Conservation (phyloP, 2,888 invertebrate species). For the Gandaritis pyraliata region DNA sequence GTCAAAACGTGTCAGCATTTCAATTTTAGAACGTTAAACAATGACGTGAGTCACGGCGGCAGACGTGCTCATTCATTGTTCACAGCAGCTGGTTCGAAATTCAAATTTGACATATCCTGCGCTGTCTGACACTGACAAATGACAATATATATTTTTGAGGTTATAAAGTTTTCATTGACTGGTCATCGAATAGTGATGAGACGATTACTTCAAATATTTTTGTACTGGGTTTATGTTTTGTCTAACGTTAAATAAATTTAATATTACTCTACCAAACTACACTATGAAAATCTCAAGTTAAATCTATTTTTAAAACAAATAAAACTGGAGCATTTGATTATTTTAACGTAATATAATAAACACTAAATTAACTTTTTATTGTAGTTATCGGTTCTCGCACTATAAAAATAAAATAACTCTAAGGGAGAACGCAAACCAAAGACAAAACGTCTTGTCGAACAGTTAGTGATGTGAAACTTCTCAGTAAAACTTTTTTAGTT, state of each 20-base stretch:
- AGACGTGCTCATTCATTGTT: slow-evolving; percentile 27
- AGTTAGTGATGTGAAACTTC: no score
- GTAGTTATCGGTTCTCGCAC: not conserved
- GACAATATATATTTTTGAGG: slow-evolving; percentile 41
- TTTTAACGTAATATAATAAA: no score
- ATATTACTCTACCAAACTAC: no score
- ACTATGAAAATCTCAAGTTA: no score
- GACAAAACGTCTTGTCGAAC: no score
- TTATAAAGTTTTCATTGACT: slow-evolving; percentile 46
- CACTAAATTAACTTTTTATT: not conserved
- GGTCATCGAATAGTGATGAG: slow-evolving; percentile 33
- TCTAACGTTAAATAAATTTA: no score
- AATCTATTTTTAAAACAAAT: no score
- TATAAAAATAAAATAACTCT: slow-evolving; percentile 18
- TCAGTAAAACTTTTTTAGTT: no score
- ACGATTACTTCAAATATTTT: slow-evolving; percentile 12
- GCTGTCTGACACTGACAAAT: slow-evolving; percentile 58
- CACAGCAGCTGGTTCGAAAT: slow-evolving; percentile 52
- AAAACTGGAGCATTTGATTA: no score
- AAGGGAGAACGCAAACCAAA: no score
- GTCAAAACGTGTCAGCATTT: slow-evolving; percentile 49
- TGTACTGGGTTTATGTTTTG: not conserved
- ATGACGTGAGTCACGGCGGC: slow-evolving; percentile 33
- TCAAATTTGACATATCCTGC: slow-evolving; percentile 63
- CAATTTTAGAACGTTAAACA: slow-evolving; percentile 36